Base-by-base conservation (phyloP, 1,140 invertebrate genomes). In the Aphidius ervi region DNA sequence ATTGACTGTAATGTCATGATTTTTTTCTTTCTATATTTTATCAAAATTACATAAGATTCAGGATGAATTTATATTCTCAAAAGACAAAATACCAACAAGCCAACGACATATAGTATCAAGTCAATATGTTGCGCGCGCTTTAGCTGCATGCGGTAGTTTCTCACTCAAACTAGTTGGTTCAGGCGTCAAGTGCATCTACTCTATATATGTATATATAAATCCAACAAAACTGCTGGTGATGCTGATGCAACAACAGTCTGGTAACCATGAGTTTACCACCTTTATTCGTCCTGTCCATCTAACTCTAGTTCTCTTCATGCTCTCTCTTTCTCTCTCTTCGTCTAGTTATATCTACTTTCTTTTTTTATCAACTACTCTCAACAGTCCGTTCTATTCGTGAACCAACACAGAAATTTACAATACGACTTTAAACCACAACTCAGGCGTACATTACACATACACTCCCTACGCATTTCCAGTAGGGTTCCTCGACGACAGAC, bases 101-200 rank as follows among this genome's bases (percentile, higher is more conserved):
- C 47, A 52, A 39, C 49, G 10, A 52, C 31, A 52, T 9, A 5
- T 37, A n/a, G 31, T 6, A 20, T 16, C 20, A 23, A 23, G 47
- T 16, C 16, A 31, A 31, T 31, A 31, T 70, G 67, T 68, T 73
- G 71, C 67, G 72, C 70, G 70, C 71, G 71, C 68, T 73, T 70
- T 64, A 65, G 73, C 72, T 71, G 74, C 72, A 74, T 70, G 68
- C 70, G 70, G 71, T 73, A 73, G 66, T 72, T 67, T 60, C 67
- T 62, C 67, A 63, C 63, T 61, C 71, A 68, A 63, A 16, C 16
- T 16, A 48, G 58, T 67, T 64, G 71, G 65, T 63, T 68, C 67
- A 74, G 70, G 74, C 73, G 68, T 76, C 72, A 74, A 75, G 73
- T 71, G 67, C 70, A 72, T 68, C 65, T 63, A 31, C 67, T 60